Evolutionary conservation across 2,888 invertebrate species (phyloP), one percentile per base, ranked within the genome.

Genomic region (Mesopsocus fuscifrons): DNA sequence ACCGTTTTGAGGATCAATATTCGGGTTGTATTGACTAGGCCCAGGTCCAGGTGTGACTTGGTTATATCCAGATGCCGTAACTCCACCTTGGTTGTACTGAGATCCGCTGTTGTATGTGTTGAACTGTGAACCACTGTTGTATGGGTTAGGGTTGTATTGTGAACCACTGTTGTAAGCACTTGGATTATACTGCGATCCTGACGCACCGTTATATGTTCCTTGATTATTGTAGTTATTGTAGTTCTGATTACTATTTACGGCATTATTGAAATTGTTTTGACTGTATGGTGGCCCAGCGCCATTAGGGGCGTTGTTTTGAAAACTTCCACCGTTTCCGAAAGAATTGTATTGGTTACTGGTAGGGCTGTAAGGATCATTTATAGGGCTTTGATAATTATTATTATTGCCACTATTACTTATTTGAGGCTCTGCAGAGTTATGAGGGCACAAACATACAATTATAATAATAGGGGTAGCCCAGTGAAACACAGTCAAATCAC

Each of bases 281-380:
- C 9, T 33, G 17, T 33, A 33, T 33, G 15, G 33, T n/a, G n/a
- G n/a, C n/a, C n/a, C n/a, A 6, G 26, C 8, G 8, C 11, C 8
- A 9, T 26, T 6, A 9, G 26, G 26, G 8, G 11, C 26, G 11
- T 26, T 26, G 8, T 26, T 6, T 26, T 26, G 26, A n/a, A n/a
- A n/a, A n/a, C n/a, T n/a, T n/a, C n/a, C n/a, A n/a, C n/a, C n/a
- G 6, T 6, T 6, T 9, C 11, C 11, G 11, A 26, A 9, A 9
- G 26, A 26, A 26, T 26, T 26, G 26, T 26, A 26, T 26, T 26
- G 26, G 26, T 26, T 26, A 26, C 26, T 26, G 26, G 26, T 26
- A 26, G 26, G 26, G 11, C 26, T 26, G 21, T 38, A 20, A 18
- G 38, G 38, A 20, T 38, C 17, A 38, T 38, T 38, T 38, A 16